Conservation (phyloP, 2,888 invertebrate genomes). For the Anarsia innoxiella region DNA sequence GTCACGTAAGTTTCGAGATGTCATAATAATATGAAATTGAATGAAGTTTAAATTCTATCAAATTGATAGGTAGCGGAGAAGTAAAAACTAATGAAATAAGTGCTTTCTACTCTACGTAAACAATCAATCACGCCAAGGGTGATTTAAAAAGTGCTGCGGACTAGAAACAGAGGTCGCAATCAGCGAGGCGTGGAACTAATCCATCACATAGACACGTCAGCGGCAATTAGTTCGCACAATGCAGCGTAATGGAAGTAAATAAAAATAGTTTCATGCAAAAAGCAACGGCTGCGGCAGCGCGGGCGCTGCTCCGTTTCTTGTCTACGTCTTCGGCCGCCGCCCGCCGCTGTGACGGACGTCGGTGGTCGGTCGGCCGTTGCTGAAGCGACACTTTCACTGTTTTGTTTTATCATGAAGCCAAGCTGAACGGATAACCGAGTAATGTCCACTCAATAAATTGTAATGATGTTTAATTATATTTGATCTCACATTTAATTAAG, state of each 20-base stretch:
- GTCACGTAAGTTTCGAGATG: too few species aligned
- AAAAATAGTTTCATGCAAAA: conserved; percentile 53
- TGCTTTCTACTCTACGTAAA: too few species aligned
- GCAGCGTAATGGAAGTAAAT: conserved; percentile 36
- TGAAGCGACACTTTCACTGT: conserved; percentile 59
- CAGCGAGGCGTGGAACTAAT: conserved; percentile 32
- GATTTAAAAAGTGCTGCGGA: neutral
- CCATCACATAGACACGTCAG: conserved; percentile 25
- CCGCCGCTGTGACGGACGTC: conserved; percentile 26
- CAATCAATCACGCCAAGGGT: conserved; percentile 5
- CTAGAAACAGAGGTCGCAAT: conserved; percentile 20
- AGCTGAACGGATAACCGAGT: too few species aligned
- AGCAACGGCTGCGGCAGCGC: conserved; percentile 26
- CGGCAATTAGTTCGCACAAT: conserved; percentile 37
- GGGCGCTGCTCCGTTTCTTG: conserved; percentile 15
- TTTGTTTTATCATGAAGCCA: conserved; percentile 53
- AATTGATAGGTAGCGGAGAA: too few species aligned
- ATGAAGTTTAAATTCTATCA: too few species aligned
- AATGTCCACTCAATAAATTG: conserved; percentile 22
- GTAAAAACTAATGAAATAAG: too few species aligned
- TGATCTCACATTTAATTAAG: too few species aligned
- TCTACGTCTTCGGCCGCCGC: too few species aligned
- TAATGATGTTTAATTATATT: too few species aligned
- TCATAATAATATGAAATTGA: too few species aligned
- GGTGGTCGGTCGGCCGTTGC: conserved; percentile 23